Percentiles rank a stretch among this genome's conserved stretches.
phyloP scores from a whole-genome alignment of 2,888 invertebrate species.

The Antitype chi region DNA sequence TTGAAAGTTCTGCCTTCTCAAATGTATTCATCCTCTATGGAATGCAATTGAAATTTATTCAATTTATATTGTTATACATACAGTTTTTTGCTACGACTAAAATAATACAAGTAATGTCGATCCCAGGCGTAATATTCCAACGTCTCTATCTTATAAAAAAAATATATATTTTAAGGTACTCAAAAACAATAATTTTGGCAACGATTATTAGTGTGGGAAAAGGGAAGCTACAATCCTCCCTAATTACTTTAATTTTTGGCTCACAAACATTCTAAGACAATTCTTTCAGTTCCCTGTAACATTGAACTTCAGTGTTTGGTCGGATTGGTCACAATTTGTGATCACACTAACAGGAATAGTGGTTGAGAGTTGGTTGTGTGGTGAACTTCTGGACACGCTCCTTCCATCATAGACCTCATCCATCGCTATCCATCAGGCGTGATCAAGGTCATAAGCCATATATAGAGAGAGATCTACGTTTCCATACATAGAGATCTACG shows the following conservation, averaged over 20 bases:
- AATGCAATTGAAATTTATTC: conserved; percentile 28
- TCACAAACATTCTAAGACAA: no score
- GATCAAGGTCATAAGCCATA: no score
- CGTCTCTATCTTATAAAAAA: no score
- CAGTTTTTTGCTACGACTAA: neutral
- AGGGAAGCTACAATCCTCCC: no score
- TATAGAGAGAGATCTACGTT: no score
- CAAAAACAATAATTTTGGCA: neutral
- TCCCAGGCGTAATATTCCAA: neutral
- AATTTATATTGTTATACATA: conserved; percentile 12
- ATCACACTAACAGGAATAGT: neutral
- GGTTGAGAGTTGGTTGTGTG: no score
- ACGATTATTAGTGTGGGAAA: neutral
- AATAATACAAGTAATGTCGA: neutral
- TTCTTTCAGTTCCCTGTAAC: neutral
- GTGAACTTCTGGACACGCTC: no score
- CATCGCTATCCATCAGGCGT: no score
- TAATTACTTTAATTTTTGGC: neutral
- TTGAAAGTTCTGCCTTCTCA: conserved; percentile 12
- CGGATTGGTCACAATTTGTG: no score
- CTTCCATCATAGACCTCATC: no score
- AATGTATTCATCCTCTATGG: conserved; percentile 6
- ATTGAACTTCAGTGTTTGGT: neutral
- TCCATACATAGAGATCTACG: no score
- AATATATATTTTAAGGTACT: neutral